These are phyloP conservation scores for Drosophila dunni DNA, from an alignment of 1,140 invertebrate genomes.

Conservation along the genomic window DNA sequence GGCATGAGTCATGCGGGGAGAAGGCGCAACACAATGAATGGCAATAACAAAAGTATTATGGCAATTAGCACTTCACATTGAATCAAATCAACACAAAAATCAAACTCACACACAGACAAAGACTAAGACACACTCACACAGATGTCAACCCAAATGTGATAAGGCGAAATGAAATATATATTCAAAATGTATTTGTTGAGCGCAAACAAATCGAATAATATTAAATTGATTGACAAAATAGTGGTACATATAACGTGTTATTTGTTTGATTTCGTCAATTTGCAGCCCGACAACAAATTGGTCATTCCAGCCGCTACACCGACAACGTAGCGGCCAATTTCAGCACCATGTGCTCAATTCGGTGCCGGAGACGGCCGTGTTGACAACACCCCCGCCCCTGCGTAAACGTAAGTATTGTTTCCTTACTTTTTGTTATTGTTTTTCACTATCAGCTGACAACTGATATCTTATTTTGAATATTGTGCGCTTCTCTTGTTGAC, in stretches of 20 bases:
- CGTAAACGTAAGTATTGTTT: constrained; percentile 60
- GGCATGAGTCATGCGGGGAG: constrained; percentile 46
- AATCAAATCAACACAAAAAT: constrained; percentile 76
- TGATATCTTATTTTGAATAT: constrained; percentile 25
- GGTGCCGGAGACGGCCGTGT: constrained; percentile 65
- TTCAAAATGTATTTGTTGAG: constrained; percentile 7
- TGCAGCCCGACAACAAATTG: constrained; percentile 67
- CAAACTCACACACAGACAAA: constrained; percentile 30
- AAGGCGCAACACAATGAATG: constrained; percentile 30
- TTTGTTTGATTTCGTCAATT: constrained; percentile 28
- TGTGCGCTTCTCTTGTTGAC: constrained; percentile 8
- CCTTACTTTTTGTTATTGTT: too few species aligned
- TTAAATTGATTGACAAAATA: constrained; percentile 51
- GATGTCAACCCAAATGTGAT: constrained; percentile 41
- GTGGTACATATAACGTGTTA: constrained; percentile 26
- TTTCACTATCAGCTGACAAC: constrained; percentile 1
- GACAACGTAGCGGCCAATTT: constrained; percentile 60
- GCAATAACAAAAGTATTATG: constrained; percentile 60
- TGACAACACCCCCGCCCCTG: constrained; percentile 66
- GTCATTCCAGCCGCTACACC: constrained; percentile 73
- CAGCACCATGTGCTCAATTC: constrained; percentile 70
- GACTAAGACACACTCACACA: too few species aligned
- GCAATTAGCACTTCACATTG: constrained; percentile 73
- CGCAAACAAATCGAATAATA: constrained; percentile 41
- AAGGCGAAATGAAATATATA: constrained; percentile 46